A percentile compares a stretch with the other conserved stretches of the same genome.
Conservation (phyloP, 2,888 invertebrate species). For the Embidobia sp. region DNA sequence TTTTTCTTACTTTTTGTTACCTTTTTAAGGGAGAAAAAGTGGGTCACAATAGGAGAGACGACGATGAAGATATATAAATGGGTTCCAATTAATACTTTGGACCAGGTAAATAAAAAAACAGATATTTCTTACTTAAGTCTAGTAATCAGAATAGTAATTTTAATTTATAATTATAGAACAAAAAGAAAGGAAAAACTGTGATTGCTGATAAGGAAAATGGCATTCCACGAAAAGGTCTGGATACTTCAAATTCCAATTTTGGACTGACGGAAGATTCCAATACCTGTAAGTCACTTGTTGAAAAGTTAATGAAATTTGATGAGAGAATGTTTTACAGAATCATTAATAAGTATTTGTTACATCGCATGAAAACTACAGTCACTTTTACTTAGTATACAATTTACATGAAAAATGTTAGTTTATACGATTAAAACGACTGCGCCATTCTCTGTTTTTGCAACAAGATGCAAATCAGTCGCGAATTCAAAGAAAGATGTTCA, state of each 20-base stretch:
- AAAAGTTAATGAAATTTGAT: neutral
- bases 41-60: slow-evolving; percentile 99
- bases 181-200: slow-evolving; percentile 88
- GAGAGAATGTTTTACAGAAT: no score
- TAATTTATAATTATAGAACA: slow-evolving; percentile 71
- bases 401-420: no score
- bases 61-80: slow-evolving; percentile 99
- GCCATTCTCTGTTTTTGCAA: no score
- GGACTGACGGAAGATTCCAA: slow-evolving; percentile 95
- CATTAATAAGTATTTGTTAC: no score
- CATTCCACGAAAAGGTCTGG: slow-evolving; percentile 86
- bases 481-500: no score
- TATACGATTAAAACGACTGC: no score
- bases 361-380: no score
- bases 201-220: slow-evolving; percentile 90
- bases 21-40: slow-evolving; percentile 96
- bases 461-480: no score
- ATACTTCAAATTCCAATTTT: slow-evolving; percentile 91
- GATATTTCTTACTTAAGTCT: neutral
- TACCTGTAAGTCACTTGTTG: slow-evolving; percentile 92
- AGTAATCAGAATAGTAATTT: no score
- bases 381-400: no score
- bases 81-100: slow-evolving; percentile 94
- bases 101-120: slow-evolving; percentile 82
- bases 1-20: no score